Evolutionary conservation across 2,888 invertebrate species (phyloP).

Genomic region (Mesochorus sp.): DNA sequence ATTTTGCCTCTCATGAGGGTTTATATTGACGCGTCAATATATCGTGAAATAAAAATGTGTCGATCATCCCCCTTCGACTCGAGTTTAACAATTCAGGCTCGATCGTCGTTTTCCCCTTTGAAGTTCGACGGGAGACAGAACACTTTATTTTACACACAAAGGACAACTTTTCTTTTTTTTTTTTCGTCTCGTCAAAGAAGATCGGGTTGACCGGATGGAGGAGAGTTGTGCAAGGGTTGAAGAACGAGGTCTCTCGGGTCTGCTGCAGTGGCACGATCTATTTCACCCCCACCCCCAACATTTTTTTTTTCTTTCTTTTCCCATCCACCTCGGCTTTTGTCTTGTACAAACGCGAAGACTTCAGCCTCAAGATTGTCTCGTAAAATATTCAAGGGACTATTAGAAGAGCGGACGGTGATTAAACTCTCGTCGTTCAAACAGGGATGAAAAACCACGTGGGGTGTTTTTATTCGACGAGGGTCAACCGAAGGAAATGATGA

Average conservation of each 20-base stretch:
- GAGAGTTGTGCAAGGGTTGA: too few relatives aligned
- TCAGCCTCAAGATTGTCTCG: constrained; percentile 65
- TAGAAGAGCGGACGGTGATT: constrained; percentile 42
- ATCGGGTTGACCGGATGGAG: not conserved
- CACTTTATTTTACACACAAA: constrained; percentile 6
- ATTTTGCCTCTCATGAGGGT: too few relatives aligned
- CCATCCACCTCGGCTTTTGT: constrained; percentile 22
- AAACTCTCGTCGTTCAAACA: constrained; percentile 11
- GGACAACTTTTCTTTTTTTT: constrained; percentile 1
- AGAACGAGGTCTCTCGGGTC: constrained; percentile 1
- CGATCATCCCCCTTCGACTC: too few relatives aligned
- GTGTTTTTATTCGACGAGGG: constrained; percentile 6
- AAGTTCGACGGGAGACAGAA: not conserved
- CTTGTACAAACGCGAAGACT: constrained; percentile 42
- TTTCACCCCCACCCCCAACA: too few relatives aligned
- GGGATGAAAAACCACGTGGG: not conserved
- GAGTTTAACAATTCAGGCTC: too few relatives aligned
- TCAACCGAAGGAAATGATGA: not conserved
- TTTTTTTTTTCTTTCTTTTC: not conserved
- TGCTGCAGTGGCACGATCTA: not conserved
- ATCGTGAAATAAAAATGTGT: too few relatives aligned
- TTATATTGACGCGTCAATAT: too few relatives aligned
- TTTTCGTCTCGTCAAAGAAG: constrained; percentile 30
- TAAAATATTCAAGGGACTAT: constrained; percentile 75
- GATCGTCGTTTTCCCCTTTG: too few relatives aligned